Percentiles rank a stretch among this genome's conserved stretches.
Evolutionary conservation across 2,888 invertebrate genomes (phyloP).

Genomic region (Lasioglossum leucozonium): DNA sequence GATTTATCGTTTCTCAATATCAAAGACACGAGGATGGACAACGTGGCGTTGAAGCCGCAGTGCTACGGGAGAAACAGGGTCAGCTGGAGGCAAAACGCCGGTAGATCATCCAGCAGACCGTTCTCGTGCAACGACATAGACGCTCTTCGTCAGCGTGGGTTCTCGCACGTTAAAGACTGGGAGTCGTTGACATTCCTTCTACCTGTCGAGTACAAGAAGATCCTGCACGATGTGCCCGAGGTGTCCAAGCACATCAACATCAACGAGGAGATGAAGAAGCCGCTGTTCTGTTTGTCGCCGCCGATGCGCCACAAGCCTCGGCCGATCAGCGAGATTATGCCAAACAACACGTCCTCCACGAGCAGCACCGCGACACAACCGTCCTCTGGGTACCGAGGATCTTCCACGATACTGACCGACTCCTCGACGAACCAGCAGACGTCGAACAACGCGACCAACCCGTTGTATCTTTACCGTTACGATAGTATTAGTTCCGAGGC

Average conservation of each 20-base stretch:
- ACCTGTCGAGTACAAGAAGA: conserved; percentile 92
- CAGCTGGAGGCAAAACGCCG: conserved; percentile 83
- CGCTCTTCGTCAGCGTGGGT: conserved; percentile 91
- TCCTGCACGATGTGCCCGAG: conserved; percentile 93
- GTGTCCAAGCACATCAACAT: conserved; percentile 88
- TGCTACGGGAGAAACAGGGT: conserved; percentile 85
- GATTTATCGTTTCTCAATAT: conserved; percentile 92
- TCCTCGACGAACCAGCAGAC: conserved; percentile 90
- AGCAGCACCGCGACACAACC: conserved; percentile 92
- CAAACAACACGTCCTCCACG: conserved; percentile 87
- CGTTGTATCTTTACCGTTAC: conserved; percentile 93
- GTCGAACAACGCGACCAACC: conserved; percentile 84
- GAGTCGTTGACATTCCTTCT: conserved; percentile 95
- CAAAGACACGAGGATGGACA: conserved; percentile 85
- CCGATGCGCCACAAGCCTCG: conserved; percentile 86
- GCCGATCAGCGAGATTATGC: conserved; percentile 86
- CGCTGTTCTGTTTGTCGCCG: conserved; percentile 87
- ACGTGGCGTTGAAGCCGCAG: conserved; percentile 91
- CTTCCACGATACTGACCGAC: conserved; percentile 92
- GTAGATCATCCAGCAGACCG: conserved; percentile 86
- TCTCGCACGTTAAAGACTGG: conserved; percentile 96
- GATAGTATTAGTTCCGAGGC: conserved; percentile 92
- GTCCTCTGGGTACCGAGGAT: conserved; percentile 94
- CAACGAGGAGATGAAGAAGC: conserved; percentile 86
- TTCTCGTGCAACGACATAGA: conserved; percentile 94